phyloP scores from a whole-genome alignment of 35 echinoderm and acorn worm genomes.

The Apostichopus parvimensis region DNA sequence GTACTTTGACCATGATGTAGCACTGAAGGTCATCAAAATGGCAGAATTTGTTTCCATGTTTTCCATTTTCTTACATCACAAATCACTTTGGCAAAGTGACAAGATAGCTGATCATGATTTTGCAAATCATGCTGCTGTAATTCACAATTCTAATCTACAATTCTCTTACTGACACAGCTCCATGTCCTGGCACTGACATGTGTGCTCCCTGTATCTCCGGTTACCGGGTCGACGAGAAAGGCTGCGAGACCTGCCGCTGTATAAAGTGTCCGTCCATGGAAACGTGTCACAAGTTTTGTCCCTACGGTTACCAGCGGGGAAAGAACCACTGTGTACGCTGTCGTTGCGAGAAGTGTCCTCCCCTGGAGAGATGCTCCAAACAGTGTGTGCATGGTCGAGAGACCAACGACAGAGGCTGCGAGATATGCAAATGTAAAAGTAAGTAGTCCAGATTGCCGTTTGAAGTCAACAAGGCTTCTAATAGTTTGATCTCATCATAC shows the following conservation, averaged over 20 bases:
- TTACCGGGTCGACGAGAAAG: conserved; percentile 69
- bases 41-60: too few relatives aligned
- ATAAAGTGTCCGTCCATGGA: conserved; percentile 74
- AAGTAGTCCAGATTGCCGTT: conserved; percentile 20
- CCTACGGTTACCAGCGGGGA: conserved; percentile 79
- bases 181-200: conserved; percentile 58
- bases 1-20: too few relatives aligned
- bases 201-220: conserved; percentile 61
- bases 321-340: conserved; percentile 76
- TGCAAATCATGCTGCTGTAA: too few relatives aligned
- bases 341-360: conserved; percentile 79
- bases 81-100: too few relatives aligned
- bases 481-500: neutral
- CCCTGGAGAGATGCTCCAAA: conserved; percentile 65
- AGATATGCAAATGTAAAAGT: conserved; percentile 96
- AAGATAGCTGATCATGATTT: too few relatives aligned
- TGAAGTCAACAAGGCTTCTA: neutral
- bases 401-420: conserved; percentile 84
- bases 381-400: conserved; percentile 82
- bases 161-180: neutral
- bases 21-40: too few relatives aligned
- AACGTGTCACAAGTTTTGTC: conserved; percentile 80
- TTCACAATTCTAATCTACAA: too few relatives aligned
- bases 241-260: conserved; percentile 79
- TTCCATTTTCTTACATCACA: too few relatives aligned